Conservation (phyloP, 2,888 invertebrate genomes). For the Oasisia sp. region DNA sequence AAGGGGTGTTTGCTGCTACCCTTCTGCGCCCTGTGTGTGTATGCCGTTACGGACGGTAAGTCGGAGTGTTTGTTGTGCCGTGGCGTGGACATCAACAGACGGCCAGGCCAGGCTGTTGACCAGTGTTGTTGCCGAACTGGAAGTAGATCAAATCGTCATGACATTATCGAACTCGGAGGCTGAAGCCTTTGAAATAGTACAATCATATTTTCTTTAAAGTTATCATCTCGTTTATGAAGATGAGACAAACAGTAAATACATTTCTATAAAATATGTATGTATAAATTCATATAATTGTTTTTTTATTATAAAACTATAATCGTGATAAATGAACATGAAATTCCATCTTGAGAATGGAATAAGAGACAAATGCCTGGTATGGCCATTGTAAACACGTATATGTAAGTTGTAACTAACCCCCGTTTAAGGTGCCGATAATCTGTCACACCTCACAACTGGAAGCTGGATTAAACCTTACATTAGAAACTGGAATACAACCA, state of each 20-base stretch:
- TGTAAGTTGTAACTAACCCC: no score
- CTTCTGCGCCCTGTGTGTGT: not conserved
- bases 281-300: no score
- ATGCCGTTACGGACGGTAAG: not conserved
- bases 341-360: no score
- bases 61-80: not conserved
- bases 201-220: not conserved
- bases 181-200: not conserved
- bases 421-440: no score
- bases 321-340: no score
- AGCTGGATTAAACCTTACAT: no score
- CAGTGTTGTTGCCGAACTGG: not conserved
- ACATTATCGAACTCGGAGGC: not conserved
- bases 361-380: no score
- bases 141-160: conserved; percentile 1
- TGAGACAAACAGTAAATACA: not conserved
- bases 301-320: no score
- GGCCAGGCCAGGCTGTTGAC: not conserved
- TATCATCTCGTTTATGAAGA: not conserved
- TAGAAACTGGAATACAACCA: no score
- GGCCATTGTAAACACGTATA: no score
- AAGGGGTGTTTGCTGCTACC: not conserved
- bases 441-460: no score
- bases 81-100: no score
- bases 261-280: not conserved